Base-by-base conservation (phyloP, 1,140 invertebrate species). In the Drosophila equinoxialis region DNA sequence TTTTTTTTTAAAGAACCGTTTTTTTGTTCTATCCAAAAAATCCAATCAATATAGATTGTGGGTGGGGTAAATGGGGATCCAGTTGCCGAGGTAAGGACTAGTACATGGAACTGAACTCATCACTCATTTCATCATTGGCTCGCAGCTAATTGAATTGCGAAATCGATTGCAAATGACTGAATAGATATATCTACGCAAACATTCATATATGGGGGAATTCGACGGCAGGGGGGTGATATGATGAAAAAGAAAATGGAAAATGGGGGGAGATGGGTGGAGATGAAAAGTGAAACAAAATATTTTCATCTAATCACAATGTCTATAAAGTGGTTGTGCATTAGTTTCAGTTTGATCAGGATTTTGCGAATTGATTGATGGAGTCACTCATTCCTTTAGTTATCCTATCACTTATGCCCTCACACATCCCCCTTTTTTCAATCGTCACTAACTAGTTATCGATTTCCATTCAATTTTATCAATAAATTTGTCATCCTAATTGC, bases 111-210 rank as follows among this genome's bases (percentile, higher is more conserved):
- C 45, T 51, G 30, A 30, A 30, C 35, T 37, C 79, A 82, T 86
- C 76, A 82, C 77, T 86, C 79, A 86, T 77, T 86, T 86, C 83
- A 79, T 80, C 83, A 83, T 74, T 72, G 75, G 55, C 74, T 14
- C 5, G n/a, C 33, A 62, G 70, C 80, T 87, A 87, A 86, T 86
- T 86, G 79, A 86, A 86, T 86, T 79, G 65, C 68, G 62, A 74
- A 79, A 82, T 87, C 64, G 83, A 85, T 87, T 75, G 37, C 67
- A 75, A 30, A 58, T 81, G 81, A 76, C 64, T 82, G 65, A 30
- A 71, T 55, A 60, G 23, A 61, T 41, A 48, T 68, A 51, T 37
- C 67, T 48, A 35, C 39, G 10, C 33, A 35, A 70, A 57, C 55
- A 37, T 45, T 37, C 30, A 30, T 17, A 8, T 14, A 39, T 3